Evolutionary conservation across 2,888 invertebrate genomes (phyloP), one percentile per base, ranked within the genome.

Genomic region (Homarus gammarus): DNA sequence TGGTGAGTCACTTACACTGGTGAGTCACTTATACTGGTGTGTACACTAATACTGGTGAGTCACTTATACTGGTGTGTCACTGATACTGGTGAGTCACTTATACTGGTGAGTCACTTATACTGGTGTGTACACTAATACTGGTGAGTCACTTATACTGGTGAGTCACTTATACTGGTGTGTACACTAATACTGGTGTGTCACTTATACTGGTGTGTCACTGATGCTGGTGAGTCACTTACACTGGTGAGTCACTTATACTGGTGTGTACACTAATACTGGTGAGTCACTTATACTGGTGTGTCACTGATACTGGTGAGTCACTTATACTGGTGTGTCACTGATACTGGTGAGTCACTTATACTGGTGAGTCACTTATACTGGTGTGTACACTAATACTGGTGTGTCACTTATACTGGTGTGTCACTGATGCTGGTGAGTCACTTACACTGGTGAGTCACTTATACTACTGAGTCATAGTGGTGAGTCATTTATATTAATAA

Each of bases 21-120:
- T 56, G 56, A 56, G 44, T 44, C 44, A 1, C 44, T 44, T 1
- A 44, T 44, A 44, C 44, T 44, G 2, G 44, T 44, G 44, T n/a
- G 31, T 31, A n/a, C 49, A 49, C 0, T 94, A 64, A 78, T 81
- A 56, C 73, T 61, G 83, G 31, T 49, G 8, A 88, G 87, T 15
- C 22, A 44, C 40, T 18, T n/a, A 18, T n/a, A 10, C 70, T 27
- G 31, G 18, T 10, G 18, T 12, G 18, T 10, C 51, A 51, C 51
- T 51, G 22, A 51, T 18, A 12, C 51, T 51, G 51, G 51, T 51
- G n/a, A n/a, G n/a, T n/a, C 95, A 36, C 0, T 94, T 56, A 79
- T 82, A 61, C 75, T 64, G 83, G 31, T 49, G 3, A 88, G 87
- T 18, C 15, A 33, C 72, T 22, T 12, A 6, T 36, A 10, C 72